Evolutionary conservation across 1,140 invertebrate species (phyloP), one percentile per base, ranked within the genome.

Genomic region (Zaprionus taronus): DNA sequence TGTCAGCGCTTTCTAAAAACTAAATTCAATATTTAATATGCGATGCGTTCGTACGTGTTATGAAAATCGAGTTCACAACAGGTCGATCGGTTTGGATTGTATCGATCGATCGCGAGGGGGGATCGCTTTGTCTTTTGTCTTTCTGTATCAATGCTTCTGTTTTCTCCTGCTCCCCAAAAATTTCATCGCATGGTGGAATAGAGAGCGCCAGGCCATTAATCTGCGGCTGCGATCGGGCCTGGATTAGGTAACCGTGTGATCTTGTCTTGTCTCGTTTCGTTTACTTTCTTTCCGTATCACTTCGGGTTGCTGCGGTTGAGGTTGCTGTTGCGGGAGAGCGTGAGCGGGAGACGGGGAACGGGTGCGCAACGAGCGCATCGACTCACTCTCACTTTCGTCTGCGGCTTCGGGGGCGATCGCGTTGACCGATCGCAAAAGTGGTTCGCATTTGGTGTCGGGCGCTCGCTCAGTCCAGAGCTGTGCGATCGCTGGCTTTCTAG

Each of bases 201-300:
- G 65, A 80, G 72, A 66, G 71, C 75, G 67, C 51, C 75, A 63
- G 73, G 83, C 83, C 83, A 86, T 87, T 87, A 87, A 83, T 81
- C 70, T 76, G 65, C 55, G 55, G 55, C 72, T 68, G 24, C 70
- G 44, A 34, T 34, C 51, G 26, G 78, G 38, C 58, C 60, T 26
- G 74, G 83, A 81, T 87, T 87, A 87, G 79, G 78, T 87, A 87
- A 87, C 84, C 78, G 64, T 47, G 36, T 55, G 72, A 79, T 75
- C 83, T 81, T 51, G 61, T 70, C 65, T 68, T 38, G 36, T 56
- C 56, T 57, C 28, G 58, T 55, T 51, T 26, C 72, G 63, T 68
- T 81, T 76, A 85, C 85, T 89, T 89, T 89, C 85, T 90, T 89
- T 90, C 82, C 85, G 71, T 76, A 66, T 71, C 74, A 47, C 41